These are phyloP conservation scores for Tetraneura akinire DNA, from an alignment of 1,140 invertebrate genomes.

Conservation along the genomic window DNA sequence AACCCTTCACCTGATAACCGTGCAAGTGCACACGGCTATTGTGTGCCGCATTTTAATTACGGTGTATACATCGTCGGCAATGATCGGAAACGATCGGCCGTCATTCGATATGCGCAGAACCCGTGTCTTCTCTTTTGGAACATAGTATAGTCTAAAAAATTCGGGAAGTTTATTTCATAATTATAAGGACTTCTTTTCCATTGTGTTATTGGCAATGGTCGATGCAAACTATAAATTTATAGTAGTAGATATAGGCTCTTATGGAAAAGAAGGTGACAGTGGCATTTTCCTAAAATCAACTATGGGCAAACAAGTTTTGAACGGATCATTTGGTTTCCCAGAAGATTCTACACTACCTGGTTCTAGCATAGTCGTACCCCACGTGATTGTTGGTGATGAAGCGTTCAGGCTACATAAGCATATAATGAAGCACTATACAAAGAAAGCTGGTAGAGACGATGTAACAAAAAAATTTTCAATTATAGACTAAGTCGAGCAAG, in stretches of 20 bases:
- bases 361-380: conserved; percentile 52
- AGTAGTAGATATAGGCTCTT: conserved; percentile 59
- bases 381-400: conserved; percentile 58
- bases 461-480: conserved; percentile 3
- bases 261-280: conserved; percentile 59
- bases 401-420: conserved; percentile 58
- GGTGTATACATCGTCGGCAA: too few species aligned
- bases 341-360: conserved; percentile 54
- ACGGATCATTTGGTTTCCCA: conserved; percentile 57
- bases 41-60: too few species aligned
- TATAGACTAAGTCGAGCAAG: background rate
- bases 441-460: background rate
- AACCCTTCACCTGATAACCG: too few species aligned
- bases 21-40: too few species aligned
- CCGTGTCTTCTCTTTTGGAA: background rate
- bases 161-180: conserved; percentile 59
- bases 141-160: conserved; percentile 58
- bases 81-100: too few species aligned
- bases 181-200: conserved; percentile 51
- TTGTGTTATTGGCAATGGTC: conserved; percentile 60
- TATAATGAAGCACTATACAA: conserved; percentile 59
- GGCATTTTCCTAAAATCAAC: conserved; percentile 52
- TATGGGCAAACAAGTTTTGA: conserved; percentile 52
- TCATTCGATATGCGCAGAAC: too few species aligned
- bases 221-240: conserved; percentile 61